A percentile compares a stretch with the other conserved stretches of the same genome.
Evolutionary conservation across 2,113 vertebrate species (phyloP).

Genomic region (Tragulus kanchil): DNA sequence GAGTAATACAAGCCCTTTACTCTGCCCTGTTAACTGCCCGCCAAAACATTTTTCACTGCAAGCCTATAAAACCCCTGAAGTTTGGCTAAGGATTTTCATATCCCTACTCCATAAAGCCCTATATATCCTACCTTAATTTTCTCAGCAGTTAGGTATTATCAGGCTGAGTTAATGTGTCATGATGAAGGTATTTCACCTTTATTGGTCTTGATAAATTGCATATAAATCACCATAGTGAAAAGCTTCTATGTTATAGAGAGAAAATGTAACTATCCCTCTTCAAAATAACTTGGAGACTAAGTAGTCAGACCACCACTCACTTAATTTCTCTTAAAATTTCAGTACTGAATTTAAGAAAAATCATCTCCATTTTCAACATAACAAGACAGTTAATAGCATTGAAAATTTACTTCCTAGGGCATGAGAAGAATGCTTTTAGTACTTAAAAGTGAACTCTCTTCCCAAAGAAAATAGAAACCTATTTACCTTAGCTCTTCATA

Average conservation of each 20-base stretch:
- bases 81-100: conserved; percentile 12
- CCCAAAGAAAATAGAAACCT: not conserved
- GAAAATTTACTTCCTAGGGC: not conserved
- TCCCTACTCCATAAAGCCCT: not conserved
- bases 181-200: conserved; percentile 13
- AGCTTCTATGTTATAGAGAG: not conserved
- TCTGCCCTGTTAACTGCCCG: too few species aligned
- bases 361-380: not conserved
- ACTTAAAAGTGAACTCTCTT: not conserved
- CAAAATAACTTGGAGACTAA: not conserved
- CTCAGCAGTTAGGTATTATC: not conserved
- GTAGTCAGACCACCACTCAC: not conserved
- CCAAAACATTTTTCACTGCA: too few species aligned
- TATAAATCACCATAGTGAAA: conserved; percentile 7
- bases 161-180: not conserved
- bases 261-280: not conserved
- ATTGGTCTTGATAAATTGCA: conserved; percentile 15
- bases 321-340: conserved; percentile 12
- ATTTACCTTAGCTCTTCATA: not conserved
- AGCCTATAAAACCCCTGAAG: too few species aligned
- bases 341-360: conserved; percentile 1
- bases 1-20: too few species aligned
- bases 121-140: conserved; percentile 43
- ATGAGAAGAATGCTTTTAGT: conserved; percentile 35
- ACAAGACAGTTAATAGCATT: not conserved